Evolutionary conservation across 1,140 invertebrate genomes (phyloP), one percentile per base, ranked within the genome.

Genomic region (Penaeus chinensis): DNA sequence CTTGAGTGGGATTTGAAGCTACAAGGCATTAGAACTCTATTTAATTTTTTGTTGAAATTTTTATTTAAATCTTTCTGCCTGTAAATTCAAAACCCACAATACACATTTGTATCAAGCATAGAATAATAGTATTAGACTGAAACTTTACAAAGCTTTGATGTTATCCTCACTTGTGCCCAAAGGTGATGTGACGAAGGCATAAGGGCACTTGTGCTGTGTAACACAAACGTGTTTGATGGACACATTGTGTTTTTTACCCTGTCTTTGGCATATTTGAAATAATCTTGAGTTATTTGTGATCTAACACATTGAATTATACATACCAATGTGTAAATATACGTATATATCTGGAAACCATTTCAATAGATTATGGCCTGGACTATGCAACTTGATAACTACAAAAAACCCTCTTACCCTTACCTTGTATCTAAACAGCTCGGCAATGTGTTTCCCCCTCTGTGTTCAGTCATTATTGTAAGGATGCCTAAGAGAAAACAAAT

Each of bases 281-380:
- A 85, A 60, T 85, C 84, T 37, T 85, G 79, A 78, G 76, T 82
- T 82, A 37, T 79, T 60, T 82, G 84, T 85, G 47, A 85, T 80
- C 76, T 85, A 77, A 85, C 77, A 76, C 84, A 79, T 47, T 79
- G 77, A 85, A 78, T 78, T 85, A 42, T 85, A 85, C 76, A 42
- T 85, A 85, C 76, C 66, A 79, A 61, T 85, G 84, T 85, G 47
- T 77, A 47, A 77, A 47, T 47, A 79, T 79, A 54, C 47, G 54
- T 79, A 83, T 76, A 87, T 87, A 87, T 32, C 47, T 66, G 80
- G 62, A n/a, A 82, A 74, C 71, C 37, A 76, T 76, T 78, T 77
- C 71, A 74, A 32, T 71, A 82, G 66, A 87, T 74, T 66, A 76
- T 82, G 80, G 71, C 86, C 86, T 82, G 69, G 71, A 82, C 86